Conservation (phyloP, 2,113 vertebrate genomes). For the Acanthisitta chloris region DNA sequence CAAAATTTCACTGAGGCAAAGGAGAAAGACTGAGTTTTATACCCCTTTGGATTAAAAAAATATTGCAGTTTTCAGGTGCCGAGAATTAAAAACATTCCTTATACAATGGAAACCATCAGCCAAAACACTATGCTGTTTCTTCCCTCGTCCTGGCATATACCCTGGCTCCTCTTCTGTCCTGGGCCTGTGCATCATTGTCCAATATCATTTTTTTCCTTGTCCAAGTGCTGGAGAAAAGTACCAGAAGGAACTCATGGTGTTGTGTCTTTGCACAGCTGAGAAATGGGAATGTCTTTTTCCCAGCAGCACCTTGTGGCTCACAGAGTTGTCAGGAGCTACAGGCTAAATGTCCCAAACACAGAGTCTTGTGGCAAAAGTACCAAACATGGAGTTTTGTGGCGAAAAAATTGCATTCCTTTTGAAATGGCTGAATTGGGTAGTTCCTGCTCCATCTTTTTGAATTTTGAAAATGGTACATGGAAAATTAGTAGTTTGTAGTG, state of each 20-base stretch:
- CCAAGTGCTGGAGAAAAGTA: background rate
- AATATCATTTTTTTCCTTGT: background rate
- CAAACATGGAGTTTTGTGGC: background rate
- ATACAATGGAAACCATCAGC: background rate
- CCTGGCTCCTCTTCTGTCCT: background rate
- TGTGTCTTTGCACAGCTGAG: background rate
- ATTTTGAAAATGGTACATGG: background rate
- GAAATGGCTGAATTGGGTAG: background rate
- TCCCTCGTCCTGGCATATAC: accelerated
- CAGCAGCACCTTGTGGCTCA: background rate
- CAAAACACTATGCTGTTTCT: background rate
- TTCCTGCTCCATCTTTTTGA: background rate
- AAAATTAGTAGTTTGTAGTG: background rate
- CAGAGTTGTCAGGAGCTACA: background rate
- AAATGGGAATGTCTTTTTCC: background rate
- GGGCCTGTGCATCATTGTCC: background rate
- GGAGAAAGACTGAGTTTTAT: background rate
- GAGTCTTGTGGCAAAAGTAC: background rate
- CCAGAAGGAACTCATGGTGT: background rate
- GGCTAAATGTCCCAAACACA: background rate
- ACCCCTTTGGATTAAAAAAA: background rate
- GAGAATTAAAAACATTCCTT: background rate
- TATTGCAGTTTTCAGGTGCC: background rate
- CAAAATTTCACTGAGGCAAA: background rate
- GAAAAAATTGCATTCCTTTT: background rate